phyloP scores from a whole-genome alignment of 2,888 invertebrate species.

The Plebejus anna region DNA sequence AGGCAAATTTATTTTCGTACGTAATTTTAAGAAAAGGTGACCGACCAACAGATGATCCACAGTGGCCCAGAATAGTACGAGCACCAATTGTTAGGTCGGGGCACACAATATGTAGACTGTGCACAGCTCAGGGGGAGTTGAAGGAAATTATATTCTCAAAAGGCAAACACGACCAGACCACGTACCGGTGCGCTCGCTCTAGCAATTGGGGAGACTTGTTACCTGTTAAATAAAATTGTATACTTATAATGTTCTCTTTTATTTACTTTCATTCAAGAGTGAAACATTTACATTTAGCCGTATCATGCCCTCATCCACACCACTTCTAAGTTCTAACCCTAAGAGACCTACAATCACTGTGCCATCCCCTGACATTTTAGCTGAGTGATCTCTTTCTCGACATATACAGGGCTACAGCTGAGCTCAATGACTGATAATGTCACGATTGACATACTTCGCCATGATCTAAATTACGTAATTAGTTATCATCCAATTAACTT shows the following conservation, averaged over 20 bases:
- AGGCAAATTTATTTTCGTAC: slow-evolving; percentile 86
- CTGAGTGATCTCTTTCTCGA: not conserved
- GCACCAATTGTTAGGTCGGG: slow-evolving; percentile 84
- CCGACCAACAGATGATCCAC: slow-evolving; percentile 67
- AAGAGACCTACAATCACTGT: too few species aligned
- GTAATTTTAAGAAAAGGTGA: slow-evolving; percentile 89
- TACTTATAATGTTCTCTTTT: not conserved
- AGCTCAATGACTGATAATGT: not conserved
- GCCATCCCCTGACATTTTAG: too few species aligned
- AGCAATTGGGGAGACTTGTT: slow-evolving; percentile 90
- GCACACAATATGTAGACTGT: slow-evolving; percentile 88
- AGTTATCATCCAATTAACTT: not conserved
- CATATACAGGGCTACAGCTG: not conserved
- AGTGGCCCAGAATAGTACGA: slow-evolving; percentile 90
- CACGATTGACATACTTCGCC: not conserved
- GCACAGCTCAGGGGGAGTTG: slow-evolving; percentile 86
- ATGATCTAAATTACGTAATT: slow-evolving; percentile 8
- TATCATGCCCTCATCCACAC: too few species aligned
- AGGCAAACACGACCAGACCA: slow-evolving; percentile 86
- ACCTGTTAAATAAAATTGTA: slow-evolving; percentile 77
- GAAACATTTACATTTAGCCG: not conserved
- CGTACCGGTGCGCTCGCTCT: slow-evolving; percentile 86
- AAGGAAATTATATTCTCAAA: slow-evolving; percentile 88
- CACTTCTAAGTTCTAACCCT: not conserved
- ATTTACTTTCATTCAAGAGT: not conserved